Evolutionary conservation across 2,888 invertebrate species (phyloP).

Genomic region (Leucozona laternaria): DNA sequence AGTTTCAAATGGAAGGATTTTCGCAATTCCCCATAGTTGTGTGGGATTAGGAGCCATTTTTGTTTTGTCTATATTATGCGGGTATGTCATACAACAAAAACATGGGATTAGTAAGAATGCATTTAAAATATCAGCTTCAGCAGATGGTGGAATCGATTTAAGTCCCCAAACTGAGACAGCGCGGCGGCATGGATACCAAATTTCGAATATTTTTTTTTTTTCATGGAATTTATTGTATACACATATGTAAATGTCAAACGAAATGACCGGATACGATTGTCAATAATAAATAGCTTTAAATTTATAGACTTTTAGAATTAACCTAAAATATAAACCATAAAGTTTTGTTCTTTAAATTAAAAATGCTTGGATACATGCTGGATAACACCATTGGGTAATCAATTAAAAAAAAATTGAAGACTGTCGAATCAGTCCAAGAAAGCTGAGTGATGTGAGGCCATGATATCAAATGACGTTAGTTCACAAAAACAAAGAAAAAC

Average conservation of each 20-base stretch:
- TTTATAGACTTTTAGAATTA: not conserved
- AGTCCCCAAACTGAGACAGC: not conserved
- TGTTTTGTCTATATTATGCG: not conserved
- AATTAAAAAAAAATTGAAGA: too few species aligned
- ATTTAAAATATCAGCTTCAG: not conserved
- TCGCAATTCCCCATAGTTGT: not conserved
- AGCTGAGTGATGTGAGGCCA: too few species aligned
- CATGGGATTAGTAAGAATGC: not conserved
- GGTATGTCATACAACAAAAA: constrained; percentile 7
- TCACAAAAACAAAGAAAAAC: not conserved
- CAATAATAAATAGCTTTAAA: not conserved
- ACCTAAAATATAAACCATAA: not conserved
- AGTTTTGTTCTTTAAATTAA: too few species aligned
- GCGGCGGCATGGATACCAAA: not conserved
- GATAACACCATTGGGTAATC: too few species aligned
- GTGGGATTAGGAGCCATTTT: not conserved
- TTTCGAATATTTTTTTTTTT: not conserved
- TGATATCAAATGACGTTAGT: too few species aligned
- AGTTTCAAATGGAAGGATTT: not conserved
- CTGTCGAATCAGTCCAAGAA: too few species aligned
- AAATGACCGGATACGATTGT: not conserved
- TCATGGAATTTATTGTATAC: not conserved
- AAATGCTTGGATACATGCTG: too few species aligned
- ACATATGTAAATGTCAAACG: not conserved
- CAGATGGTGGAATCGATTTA: not conserved